These are phyloP conservation scores for Bellardia pandia DNA, from an alignment of 2,888 invertebrate species.

Conservation along the genomic window DNA sequence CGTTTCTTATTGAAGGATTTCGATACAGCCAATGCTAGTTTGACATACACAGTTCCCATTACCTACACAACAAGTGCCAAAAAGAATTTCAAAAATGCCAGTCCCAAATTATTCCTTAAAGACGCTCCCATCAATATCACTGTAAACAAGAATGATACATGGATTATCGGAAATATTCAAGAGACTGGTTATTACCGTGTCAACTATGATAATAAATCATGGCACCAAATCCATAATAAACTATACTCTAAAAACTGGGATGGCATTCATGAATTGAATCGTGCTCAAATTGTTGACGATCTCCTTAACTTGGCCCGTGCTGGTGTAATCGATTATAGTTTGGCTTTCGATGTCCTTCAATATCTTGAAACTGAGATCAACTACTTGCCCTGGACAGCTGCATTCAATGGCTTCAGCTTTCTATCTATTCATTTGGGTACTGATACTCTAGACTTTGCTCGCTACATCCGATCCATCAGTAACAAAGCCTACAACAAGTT, in stretches of 20 bases:
- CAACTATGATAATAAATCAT: constrained; percentile 88
- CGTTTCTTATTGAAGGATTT: constrained; percentile 80
- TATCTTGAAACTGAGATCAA: constrained; percentile 89
- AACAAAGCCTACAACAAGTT: constrained; percentile 84
- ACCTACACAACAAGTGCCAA: constrained; percentile 79
- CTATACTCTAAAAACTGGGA: constrained; percentile 75
- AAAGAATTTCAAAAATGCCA: constrained; percentile 76
- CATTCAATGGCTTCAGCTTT: constrained; percentile 84
- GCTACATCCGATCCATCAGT: constrained; percentile 85
- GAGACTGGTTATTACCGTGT: constrained; percentile 86
- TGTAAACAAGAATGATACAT: constrained; percentile 63
- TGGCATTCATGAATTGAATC: constrained; percentile 87
- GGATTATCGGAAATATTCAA: constrained; percentile 82
- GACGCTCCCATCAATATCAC: background rate
- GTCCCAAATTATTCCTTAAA: constrained; percentile 77
- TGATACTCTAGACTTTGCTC: constrained; percentile 77
- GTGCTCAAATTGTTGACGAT: constrained; percentile 93
- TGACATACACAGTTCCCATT: constrained; percentile 81
- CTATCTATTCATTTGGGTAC: constrained; percentile 80
- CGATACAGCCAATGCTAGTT: constrained; percentile 73
- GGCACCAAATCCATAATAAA: constrained; percentile 84
- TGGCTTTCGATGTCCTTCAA: constrained; percentile 87
- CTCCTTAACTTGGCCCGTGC: constrained; percentile 90
- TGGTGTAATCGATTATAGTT: constrained; percentile 86
- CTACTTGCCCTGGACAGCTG: constrained; percentile 92